Percentiles rank a stretch among this genome's conserved stretches.
These are phyloP conservation scores for Tetramorium parvispinum DNA, from an alignment of 1,140 invertebrate genomes.

Conservation along the genomic window DNA sequence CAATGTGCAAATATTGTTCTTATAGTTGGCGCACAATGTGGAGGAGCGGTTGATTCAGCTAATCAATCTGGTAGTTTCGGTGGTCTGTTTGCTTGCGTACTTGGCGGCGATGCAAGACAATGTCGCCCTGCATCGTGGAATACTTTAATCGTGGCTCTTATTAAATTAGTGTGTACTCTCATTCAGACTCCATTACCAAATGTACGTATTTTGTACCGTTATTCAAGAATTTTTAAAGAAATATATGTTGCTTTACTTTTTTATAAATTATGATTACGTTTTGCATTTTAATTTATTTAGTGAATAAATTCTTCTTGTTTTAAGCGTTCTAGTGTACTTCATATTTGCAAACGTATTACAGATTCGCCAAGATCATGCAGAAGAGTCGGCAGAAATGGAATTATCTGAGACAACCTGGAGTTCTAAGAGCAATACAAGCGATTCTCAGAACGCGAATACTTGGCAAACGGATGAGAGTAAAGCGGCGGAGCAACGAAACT, in stretches of 20 bases:
- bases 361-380: conserved; percentile 60
- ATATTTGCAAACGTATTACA: conserved; percentile 46
- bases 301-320: neutral
- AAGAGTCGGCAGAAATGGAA: conserved; percentile 77
- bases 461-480: conserved; percentile 93
- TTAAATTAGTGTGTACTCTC: conserved; percentile 90
- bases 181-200: conserved; percentile 89
- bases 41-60: conserved; percentile 78
- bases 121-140: conserved; percentile 88
- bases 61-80: conserved; percentile 86
- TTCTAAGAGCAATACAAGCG: conserved; percentile 58
- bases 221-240: conserved; percentile 12
- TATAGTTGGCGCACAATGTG: conserved; percentile 81
- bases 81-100: conserved; percentile 89
- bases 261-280: neutral
- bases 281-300: neutral
- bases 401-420: conserved; percentile 69
- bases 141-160: conserved; percentile 89
- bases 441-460: conserved; percentile 78
- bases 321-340: neutral
- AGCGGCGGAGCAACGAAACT: conserved; percentile 88
- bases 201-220: conserved; percentile 67
- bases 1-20: neutral
- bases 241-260: neutral
- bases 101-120: conserved; percentile 88